Base-by-base conservation (phyloP, 1,140 invertebrate species). In the Drosophila fuyamai region DNA sequence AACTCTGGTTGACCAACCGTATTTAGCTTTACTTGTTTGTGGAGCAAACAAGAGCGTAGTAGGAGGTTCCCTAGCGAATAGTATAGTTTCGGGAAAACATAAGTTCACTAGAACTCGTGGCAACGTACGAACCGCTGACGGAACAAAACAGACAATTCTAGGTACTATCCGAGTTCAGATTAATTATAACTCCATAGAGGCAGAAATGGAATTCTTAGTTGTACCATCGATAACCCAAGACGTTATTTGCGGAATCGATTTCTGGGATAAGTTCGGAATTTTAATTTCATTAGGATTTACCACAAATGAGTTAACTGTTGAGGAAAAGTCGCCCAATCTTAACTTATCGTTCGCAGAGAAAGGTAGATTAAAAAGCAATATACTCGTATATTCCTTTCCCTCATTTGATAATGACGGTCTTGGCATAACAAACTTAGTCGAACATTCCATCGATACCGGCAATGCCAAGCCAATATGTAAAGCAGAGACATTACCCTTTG, bases 401-500 rank as follows among this genome's bases (percentile, higher is more conserved):
- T 46, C 44, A 1, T 12, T 23, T 46, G 5, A 46, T 10, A 43
- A 14, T 16, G 41, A 43, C 3, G 41, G 14, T 16, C 41, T 43
- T 43, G 41, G 7, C 23, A n/a, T 48, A 12, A 23, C 51, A 1
- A 54, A 38, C 9, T 23, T 38, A 14, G 12, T 38, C 16, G 12
- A 35, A 18, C 53, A 41, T n/a, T 12, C 18, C 2, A 55, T 55
- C 7, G 53, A 55, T 36, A 40, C 36, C 7, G 53, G 53, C 36
- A 55, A 9, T 38, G 32, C 36, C 10, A 55, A 55, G 13, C 38
- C 55, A 9, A 27, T 41, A n/a, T n/a, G n/a, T n/a, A 3, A 56
- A 41, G 13, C 38, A 56, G 23, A 40, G 54, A 10, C 23, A 43
- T 40, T 56, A 29, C 8, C 54, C 54, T 5, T 38, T 56, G n/a